These are phyloP conservation scores for Charanyca ferruginea DNA, from an alignment of 2,888 invertebrate genomes.

Conservation along the genomic window DNA sequence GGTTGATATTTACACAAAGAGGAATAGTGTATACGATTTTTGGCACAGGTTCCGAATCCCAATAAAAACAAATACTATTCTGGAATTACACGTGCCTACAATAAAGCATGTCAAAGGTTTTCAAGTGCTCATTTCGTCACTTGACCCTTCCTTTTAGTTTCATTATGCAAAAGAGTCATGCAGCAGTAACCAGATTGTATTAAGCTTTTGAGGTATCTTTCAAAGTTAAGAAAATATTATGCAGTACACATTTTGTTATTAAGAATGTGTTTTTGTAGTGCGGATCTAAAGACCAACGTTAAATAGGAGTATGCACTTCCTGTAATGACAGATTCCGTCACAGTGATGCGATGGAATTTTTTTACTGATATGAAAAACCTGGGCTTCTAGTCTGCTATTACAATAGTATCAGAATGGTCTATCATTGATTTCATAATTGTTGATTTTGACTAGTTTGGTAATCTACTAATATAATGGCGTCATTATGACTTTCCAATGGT, in stretches of 20 bases:
- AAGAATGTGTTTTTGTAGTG: background rate
- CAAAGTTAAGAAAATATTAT: conserved; percentile 10
- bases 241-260: conserved; percentile 25
- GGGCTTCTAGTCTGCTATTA: too few species aligned
- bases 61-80: background rate
- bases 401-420: too few species aligned
- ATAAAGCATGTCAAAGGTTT: background rate
- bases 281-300: background rate
- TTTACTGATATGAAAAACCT: background rate
- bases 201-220: conserved; percentile 16
- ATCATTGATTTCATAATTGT: too few species aligned
- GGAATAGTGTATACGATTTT: background rate
- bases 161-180: conserved; percentile 42
- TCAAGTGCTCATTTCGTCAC: conserved; percentile 5
- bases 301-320: background rate
- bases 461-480: too few species aligned
- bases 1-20: conserved; percentile 39
- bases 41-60: background rate
- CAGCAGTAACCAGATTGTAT: conserved; percentile 32
- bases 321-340: too few species aligned
- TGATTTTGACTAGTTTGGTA: too few species aligned
- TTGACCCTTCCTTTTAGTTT: conserved; percentile 29
- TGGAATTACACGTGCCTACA: background rate
- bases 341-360: background rate
- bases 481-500: too few species aligned